Evolutionary conservation across 2,888 invertebrate species (phyloP).

Genomic region (Nemoura dubitans): DNA sequence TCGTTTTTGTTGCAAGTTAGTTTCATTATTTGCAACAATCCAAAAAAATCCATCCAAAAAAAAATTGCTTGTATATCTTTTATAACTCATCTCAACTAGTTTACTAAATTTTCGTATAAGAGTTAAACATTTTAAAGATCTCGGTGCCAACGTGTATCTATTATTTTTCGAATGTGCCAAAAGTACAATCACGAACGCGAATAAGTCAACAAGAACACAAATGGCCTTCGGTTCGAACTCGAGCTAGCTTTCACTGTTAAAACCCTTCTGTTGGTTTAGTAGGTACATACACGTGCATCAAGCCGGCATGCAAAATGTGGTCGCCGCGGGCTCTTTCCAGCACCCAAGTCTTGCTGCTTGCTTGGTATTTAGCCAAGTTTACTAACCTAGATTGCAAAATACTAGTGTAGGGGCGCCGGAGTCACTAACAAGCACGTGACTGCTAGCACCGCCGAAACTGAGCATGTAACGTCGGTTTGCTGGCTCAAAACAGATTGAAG

Average conservation of each 20-base stretch:
- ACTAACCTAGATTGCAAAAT: constrained; percentile 42
- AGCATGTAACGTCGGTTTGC: background rate
- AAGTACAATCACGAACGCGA: background rate
- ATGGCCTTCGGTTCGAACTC: constrained; percentile 31
- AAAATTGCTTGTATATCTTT: too few species aligned
- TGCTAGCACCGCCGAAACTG: constrained; percentile 18
- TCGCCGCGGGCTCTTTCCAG: background rate
- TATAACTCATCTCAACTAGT: too few species aligned
- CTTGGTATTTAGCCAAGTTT: constrained; percentile 39
- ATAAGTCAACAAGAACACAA: background rate
- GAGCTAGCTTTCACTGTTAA: constrained; percentile 33
- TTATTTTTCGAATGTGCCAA: constrained; percentile 28
- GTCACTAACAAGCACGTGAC: background rate
- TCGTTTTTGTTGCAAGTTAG: too few species aligned
- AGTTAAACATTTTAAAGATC: too few species aligned
- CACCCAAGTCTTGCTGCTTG: background rate
- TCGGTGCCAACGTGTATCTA: background rate
- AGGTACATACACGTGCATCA: constrained; percentile 24
- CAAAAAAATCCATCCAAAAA: too few species aligned
- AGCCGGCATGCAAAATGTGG: background rate
- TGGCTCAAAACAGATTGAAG: background rate
- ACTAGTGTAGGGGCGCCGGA: background rate
- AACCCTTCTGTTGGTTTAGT: background rate
- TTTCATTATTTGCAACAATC: too few species aligned
- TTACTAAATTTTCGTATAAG: too few species aligned